Percentiles rank a stretch among this genome's conserved stretches.
Conservation (phyloP, 64 coral and sea anemone genomes). For the Hydrozoanthus tunicans region DNA sequence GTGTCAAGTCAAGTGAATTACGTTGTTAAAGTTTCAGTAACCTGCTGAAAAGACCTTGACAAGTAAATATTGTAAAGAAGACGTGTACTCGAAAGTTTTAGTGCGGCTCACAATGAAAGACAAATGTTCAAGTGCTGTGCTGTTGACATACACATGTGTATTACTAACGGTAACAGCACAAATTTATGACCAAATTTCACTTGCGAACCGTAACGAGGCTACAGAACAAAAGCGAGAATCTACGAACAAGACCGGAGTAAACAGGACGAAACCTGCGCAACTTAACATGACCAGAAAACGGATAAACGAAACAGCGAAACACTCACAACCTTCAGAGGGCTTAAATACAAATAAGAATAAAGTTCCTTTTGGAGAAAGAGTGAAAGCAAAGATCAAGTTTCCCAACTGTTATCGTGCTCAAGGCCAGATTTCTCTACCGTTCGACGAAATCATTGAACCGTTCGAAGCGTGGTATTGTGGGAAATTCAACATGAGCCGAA, state of each 20-base stretch:
- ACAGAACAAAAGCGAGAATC: not conserved
- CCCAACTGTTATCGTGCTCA: slow-evolving; percentile 61
- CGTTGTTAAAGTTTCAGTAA: too few species aligned
- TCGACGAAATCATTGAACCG: slow-evolving; percentile 68
- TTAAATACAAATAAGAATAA: not conserved
- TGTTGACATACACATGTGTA: slow-evolving; percentile 1
- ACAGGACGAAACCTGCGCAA: not conserved
- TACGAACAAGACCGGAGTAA: too few species aligned
- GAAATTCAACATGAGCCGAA: slow-evolving; percentile 74
- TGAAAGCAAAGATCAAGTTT: slow-evolving; percentile 34
- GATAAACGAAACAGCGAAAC: slow-evolving; percentile 16
- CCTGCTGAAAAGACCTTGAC: too few species aligned
- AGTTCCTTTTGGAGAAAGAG: slow-evolving; percentile 6
- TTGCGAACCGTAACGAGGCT: not conserved
- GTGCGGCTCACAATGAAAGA: slow-evolving; percentile 5
- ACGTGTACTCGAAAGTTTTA: not conserved
- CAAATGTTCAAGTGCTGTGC: not conserved
- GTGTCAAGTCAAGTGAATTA: too few species aligned
- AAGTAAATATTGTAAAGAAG: too few species aligned
- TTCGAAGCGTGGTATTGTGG: slow-evolving; percentile 81
- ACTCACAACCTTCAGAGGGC: not conserved
- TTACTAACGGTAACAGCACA: not conserved
- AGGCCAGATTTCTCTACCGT: slow-evolving; percentile 70
- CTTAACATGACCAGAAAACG: not conserved
- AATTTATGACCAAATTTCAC: slow-evolving; percentile 49